Evolutionary conservation across 2,888 invertebrate genomes (phyloP).

Genomic region (Cephonodes hylas): DNA sequence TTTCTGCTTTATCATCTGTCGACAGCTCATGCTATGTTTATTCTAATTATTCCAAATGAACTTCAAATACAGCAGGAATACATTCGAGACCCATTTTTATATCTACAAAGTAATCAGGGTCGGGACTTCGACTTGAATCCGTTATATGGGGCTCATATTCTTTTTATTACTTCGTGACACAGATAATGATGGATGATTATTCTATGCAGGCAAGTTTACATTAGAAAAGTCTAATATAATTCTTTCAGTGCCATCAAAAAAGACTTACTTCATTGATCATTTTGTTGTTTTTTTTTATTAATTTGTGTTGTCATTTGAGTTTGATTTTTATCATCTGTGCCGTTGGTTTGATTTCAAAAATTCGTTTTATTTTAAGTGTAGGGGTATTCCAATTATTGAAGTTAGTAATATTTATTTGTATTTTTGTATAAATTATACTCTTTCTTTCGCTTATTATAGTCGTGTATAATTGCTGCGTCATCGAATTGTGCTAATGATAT

Average conservation of each 20-base stretch:
- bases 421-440: not conserved
- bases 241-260: not conserved
- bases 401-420: not conserved
- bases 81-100: not conserved
- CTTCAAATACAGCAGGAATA: not conserved
- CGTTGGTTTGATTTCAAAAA: constrained; percentile 6
- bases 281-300: not conserved
- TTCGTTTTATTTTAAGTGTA: not conserved
- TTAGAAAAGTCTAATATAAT: not conserved
- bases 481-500: not conserved
- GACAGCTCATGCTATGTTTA: not conserved
- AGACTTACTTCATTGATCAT: not conserved
- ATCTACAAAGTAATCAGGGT: not conserved
- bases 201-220: not conserved
- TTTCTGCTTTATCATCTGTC: constrained; percentile 6
- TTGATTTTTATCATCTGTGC: constrained; percentile 16
- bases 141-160: too few species aligned
- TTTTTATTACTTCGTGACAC: too few species aligned
- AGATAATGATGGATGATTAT: too few species aligned
- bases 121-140: too few species aligned
- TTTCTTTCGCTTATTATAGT: not conserved
- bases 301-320: constrained; percentile 16
- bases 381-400: not conserved
- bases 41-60: not conserved
- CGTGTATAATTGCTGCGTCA: not conserved